Conservation (phyloP, 1,140 invertebrate genomes). For the Harlomillsia oculata region DNA sequence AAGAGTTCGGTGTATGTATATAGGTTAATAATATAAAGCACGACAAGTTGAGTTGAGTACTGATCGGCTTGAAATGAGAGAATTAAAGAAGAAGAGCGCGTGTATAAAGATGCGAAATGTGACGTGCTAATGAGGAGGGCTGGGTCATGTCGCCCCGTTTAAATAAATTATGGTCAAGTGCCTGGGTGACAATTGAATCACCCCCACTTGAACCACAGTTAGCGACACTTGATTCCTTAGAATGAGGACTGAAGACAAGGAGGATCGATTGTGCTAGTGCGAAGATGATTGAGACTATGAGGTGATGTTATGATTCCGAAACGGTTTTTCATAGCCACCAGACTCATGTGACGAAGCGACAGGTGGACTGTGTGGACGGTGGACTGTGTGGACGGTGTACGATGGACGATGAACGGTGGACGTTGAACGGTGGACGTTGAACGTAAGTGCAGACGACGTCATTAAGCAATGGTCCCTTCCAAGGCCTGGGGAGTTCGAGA, state of each 20-base stretch:
- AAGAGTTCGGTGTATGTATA: no score
- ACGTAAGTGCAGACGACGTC: background rate
- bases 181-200: background rate
- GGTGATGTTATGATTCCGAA: slow-evolving; percentile 17
- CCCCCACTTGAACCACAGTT: background rate
- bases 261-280: background rate
- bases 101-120: no score
- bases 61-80: no score
- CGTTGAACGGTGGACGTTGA: slow-evolving; percentile 7
- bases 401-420: slow-evolving; percentile 1
- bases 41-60: no score
- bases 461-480: slow-evolving; percentile 14
- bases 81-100: no score
- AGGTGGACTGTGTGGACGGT: background rate
- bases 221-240: background rate
- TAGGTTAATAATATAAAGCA: no score
- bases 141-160: background rate
- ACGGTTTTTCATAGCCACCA: slow-evolving; percentile 32
- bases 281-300: slow-evolving; percentile 3
- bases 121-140: background rate
- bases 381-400: no score
- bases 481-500: slow-evolving; percentile 6
- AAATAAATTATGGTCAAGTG: background rate
- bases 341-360: no score
- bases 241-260: background rate